phyloP scores from a whole-genome alignment of 2,888 invertebrate genomes.

The Ennomos fuscantarius region DNA sequence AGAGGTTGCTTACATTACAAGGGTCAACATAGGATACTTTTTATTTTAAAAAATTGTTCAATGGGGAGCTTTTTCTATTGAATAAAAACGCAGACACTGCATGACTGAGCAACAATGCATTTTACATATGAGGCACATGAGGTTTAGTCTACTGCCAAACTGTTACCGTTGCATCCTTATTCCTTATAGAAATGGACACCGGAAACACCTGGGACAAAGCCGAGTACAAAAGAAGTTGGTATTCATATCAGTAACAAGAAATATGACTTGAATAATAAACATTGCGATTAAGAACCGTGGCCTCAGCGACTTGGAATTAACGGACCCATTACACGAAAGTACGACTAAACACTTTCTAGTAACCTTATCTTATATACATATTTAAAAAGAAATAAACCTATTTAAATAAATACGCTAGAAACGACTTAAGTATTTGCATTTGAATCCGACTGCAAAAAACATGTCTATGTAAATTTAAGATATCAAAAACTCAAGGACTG shows the following conservation, averaged over 20 bases:
- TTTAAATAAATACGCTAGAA: conserved; percentile 1
- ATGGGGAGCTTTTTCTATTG: too few species aligned
- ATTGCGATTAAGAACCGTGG: conserved; percentile 2
- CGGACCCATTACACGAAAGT: too few species aligned
- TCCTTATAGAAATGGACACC: conserved; percentile 38
- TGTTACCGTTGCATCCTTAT: conserved; percentile 17
- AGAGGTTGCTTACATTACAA: too few species aligned
- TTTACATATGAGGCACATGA: not conserved
- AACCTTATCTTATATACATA: too few species aligned
- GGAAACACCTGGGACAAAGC: conserved; percentile 37
- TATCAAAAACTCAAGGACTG: conserved; percentile 2
- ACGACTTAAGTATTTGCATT: conserved; percentile 10
- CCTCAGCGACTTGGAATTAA: conserved; percentile 3
- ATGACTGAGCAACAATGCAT: too few species aligned
- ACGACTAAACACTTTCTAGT: too few species aligned
- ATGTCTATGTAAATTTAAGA: conserved; percentile 8
- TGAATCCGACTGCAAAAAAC: conserved; percentile 8
- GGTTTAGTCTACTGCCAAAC: conserved; percentile 1
- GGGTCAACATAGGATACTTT: too few species aligned
- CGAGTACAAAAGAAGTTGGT: conserved; percentile 34
- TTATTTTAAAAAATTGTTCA: too few species aligned
- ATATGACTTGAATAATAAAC: conserved; percentile 30
- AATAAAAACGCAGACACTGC: too few species aligned
- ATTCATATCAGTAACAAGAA: conserved; percentile 32
- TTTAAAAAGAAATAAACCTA: not conserved